phyloP scores from a whole-genome alignment of 2,888 invertebrate species.

The Schizotus pectinicornis region DNA sequence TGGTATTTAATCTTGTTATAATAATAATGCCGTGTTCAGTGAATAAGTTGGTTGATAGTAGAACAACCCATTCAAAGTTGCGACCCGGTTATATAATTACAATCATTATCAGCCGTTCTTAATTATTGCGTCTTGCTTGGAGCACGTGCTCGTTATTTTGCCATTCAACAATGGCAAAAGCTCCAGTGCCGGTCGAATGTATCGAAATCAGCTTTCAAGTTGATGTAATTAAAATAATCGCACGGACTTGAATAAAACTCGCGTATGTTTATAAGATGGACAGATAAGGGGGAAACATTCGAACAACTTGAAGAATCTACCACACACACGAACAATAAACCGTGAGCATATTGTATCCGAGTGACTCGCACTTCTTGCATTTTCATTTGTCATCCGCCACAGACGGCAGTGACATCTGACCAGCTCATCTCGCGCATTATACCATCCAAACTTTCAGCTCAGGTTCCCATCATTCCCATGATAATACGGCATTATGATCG shows the following conservation, averaged over 20 bases:
- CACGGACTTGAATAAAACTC: constrained; percentile 19
- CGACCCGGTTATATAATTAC: too few relatives aligned
- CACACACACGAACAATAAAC: constrained; percentile 47
- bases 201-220: constrained; percentile 6
- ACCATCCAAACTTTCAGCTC: constrained; percentile 16
- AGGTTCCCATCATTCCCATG: constrained; percentile 28
- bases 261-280: constrained; percentile 37
- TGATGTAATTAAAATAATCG: constrained; percentile 19
- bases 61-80: too few relatives aligned
- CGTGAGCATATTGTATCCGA: constrained; percentile 50
- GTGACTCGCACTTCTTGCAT: constrained; percentile 54
- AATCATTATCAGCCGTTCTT: too few relatives aligned
- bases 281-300: constrained; percentile 37
- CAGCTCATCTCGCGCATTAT: constrained; percentile 52
- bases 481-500: constrained; percentile 21
- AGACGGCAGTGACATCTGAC: constrained; percentile 57
- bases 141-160: too few relatives aligned
- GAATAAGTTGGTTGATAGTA: too few relatives aligned
- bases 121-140: too few relatives aligned
- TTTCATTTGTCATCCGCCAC: constrained; percentile 57
- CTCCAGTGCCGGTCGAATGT: neutral
- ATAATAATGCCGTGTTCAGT: too few relatives aligned
- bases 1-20: too few relatives aligned
- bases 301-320: constrained; percentile 41
- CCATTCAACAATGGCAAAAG: too few relatives aligned